Conservation (phyloP, 1,140 invertebrate species). For the Melanaphis sacchari region DNA sequence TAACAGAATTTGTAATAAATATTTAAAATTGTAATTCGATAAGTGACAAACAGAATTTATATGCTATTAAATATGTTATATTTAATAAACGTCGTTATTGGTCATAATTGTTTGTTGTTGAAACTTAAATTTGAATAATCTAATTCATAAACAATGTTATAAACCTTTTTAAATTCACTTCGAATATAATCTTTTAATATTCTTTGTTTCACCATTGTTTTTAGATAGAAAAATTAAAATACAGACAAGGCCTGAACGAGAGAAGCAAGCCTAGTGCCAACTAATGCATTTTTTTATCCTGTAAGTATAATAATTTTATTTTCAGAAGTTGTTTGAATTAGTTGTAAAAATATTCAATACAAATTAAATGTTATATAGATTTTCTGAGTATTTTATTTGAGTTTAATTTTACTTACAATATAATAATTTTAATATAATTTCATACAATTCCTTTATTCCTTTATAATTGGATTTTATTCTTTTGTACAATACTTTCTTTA, state of each 20-base stretch:
- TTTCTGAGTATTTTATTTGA: not conserved
- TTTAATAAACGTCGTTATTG: not conserved
- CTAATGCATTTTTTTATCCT: not conserved
- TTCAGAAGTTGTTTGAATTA: not conserved
- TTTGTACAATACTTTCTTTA: slow-evolving; percentile 10
- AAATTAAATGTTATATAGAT: not conserved
- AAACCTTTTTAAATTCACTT: not conserved
- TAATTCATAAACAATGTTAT: not conserved
- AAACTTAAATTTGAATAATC: not conserved
- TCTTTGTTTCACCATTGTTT: not conserved
- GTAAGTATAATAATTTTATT: not conserved
- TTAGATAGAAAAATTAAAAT: not conserved
- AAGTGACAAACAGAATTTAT: too few species aligned
- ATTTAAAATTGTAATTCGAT: too few species aligned
- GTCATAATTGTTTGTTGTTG: not conserved
- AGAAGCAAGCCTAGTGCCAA: not conserved
- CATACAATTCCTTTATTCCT: slow-evolving; percentile 21
- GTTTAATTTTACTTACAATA: slow-evolving; percentile 14
- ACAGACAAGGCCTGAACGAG: not conserved
- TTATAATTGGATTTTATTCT: slow-evolving; percentile 32
- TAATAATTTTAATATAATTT: not conserved
- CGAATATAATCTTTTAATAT: not conserved
- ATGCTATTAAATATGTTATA: too few species aligned
- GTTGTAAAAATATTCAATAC: not conserved
- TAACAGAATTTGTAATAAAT: too few species aligned